Evolutionary conservation across 2,888 invertebrate genomes (phyloP).

Genomic region (Hypomecis punctinalis): DNA sequence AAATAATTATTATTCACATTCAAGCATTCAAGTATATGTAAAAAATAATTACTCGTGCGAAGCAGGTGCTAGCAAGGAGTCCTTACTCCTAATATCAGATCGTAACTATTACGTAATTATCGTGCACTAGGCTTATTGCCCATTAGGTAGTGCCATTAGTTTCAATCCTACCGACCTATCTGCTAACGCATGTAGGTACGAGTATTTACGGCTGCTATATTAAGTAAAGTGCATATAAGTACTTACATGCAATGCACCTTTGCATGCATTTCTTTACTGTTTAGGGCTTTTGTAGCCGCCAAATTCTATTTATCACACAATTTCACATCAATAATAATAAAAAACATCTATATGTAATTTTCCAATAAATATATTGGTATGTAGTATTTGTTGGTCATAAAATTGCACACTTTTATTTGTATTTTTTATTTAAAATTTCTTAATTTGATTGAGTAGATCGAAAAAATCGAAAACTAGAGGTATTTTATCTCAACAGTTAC

Average conservation of each 20-base stretch:
- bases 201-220: constrained; percentile 45
- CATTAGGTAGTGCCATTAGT: constrained; percentile 51
- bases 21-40: background rate
- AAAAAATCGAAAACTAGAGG: too few relatives aligned
- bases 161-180: constrained; percentile 58
- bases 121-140: constrained; percentile 16
- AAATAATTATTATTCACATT: too few relatives aligned
- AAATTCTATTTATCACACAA: too few relatives aligned
- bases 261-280: background rate
- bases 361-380: too few relatives aligned
- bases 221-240: background rate
- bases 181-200: constrained; percentile 52
- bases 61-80: background rate
- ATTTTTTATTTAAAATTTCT: too few relatives aligned
- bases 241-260: background rate
- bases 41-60: background rate
- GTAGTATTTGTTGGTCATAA: too few relatives aligned
- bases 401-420: too few relatives aligned
- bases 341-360: too few relatives aligned
- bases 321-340: too few relatives aligned
- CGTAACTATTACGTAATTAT: constrained; percentile 18
- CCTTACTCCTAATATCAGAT: background rate
- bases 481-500: too few relatives aligned
- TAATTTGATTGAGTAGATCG: too few relatives aligned
- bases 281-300: too few relatives aligned